Evolutionary conservation across 2,888 invertebrate genomes (phyloP).

Genomic region (Dioctria rufipes): DNA sequence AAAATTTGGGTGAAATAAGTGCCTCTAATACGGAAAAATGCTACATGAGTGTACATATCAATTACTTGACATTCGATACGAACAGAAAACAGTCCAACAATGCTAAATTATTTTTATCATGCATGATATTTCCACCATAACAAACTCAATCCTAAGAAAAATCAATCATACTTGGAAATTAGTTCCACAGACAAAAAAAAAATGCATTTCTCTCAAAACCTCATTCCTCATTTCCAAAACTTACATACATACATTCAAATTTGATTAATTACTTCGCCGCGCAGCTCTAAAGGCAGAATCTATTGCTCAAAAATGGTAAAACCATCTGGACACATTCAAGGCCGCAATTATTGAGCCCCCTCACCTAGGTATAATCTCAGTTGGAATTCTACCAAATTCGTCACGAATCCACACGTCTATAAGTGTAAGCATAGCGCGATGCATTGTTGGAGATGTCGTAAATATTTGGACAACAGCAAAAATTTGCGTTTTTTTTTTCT

Average conservation of each 20-base stretch:
- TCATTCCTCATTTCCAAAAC: neutral
- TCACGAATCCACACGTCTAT: neutral
- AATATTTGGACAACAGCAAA: neutral
- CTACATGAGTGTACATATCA: neutral
- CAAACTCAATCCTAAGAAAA: neutral
- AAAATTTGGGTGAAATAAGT: too few relatives aligned
- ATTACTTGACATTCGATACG: neutral
- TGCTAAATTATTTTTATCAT: too few relatives aligned
- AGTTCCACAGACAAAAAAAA: neutral
- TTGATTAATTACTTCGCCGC: constrained; percentile 1
- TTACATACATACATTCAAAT: neutral
- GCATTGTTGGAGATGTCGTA: neutral
- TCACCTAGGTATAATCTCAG: neutral
- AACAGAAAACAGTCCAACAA: neutral
- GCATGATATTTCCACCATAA: neutral
- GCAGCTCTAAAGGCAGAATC: neutral
- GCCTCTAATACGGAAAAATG: too few relatives aligned
- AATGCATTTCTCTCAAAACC: neutral
- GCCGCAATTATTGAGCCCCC: neutral
- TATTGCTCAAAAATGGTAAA: constrained; percentile 4
- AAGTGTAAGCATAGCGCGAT: neutral
- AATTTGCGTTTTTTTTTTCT: neutral
- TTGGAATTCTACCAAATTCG: neutral
- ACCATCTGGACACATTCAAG: neutral
- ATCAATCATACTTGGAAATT: neutral